Evolutionary conservation across 1,140 invertebrate genomes (phyloP).

Genomic region (Dreissena rostriformis): DNA sequence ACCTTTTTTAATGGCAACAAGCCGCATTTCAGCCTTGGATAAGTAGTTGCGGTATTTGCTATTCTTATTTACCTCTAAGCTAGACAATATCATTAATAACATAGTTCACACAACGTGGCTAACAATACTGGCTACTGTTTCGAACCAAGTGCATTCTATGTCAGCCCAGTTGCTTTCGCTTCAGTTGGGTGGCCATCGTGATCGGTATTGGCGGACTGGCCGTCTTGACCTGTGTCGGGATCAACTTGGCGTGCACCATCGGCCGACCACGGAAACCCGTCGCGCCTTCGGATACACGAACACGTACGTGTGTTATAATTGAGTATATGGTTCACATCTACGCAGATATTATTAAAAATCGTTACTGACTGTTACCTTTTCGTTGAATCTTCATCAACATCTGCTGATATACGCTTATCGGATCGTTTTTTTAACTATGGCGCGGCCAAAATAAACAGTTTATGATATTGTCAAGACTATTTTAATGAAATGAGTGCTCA

Average conservation of each 20-base stretch:
- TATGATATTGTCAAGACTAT: too few relatives aligned
- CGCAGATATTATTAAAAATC: not conserved
- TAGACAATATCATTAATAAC: not conserved
- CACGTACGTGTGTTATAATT: not conserved
- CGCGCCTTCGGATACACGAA: not conserved
- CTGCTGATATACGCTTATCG: too few relatives aligned
- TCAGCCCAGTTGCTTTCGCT: not conserved
- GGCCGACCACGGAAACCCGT: not conserved
- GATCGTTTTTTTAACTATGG: too few relatives aligned
- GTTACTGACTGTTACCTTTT: not conserved
- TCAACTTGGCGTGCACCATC: not conserved
- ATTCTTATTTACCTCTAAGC: not conserved
- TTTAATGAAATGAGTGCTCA: too few relatives aligned
- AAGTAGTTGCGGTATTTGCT: not conserved
- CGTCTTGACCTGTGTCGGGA: not conserved
- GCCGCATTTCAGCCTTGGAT: not conserved
- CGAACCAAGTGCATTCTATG: not conserved
- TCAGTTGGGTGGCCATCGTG: not conserved
- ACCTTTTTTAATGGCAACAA: not conserved
- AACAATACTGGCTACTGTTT: not conserved
- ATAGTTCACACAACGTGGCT: not conserved
- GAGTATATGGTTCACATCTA: not conserved
- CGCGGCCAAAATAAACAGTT: too few relatives aligned
- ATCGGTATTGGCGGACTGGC: not conserved
- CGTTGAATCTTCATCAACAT: not conserved